Percentiles rank a stretch among this genome's conserved stretches.
Conservation (phyloP, 2,797 vertebrate species). For the Florisuga fusca region DNA sequence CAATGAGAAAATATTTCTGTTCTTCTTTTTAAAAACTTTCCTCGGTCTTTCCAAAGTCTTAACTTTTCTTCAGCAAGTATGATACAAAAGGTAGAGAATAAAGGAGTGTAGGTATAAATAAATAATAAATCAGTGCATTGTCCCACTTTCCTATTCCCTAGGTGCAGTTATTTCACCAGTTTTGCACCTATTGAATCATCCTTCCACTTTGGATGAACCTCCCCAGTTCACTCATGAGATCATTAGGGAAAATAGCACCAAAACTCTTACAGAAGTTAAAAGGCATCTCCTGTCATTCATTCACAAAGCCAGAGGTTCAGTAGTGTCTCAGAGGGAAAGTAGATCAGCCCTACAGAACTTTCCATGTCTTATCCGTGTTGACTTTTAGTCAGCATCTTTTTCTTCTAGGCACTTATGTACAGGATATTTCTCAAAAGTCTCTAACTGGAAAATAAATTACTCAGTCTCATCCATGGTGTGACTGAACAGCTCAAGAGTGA, state of each 20-base stretch:
- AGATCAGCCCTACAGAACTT: background rate
- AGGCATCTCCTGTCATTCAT: background rate
- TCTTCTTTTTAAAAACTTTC: background rate
- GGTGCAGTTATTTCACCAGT: background rate
- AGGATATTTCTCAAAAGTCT: background rate
- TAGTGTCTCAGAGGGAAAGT: background rate
- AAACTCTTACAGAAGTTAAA: background rate
- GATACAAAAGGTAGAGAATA: background rate
- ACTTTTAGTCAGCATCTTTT: background rate
- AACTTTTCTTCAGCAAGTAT: background rate
- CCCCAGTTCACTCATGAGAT: background rate
- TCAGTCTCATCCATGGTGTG: background rate
- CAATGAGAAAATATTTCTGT: background rate
- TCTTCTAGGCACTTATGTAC: background rate
- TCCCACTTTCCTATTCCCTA: background rate
- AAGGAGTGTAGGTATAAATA: background rate
- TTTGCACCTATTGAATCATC: background rate
- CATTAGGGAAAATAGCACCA: accelerated
- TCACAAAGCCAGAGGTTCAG: background rate
- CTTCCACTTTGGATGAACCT: background rate
- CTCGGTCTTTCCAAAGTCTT: background rate
- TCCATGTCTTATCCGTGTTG: background rate
- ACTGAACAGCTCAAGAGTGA: background rate
- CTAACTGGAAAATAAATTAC: background rate
- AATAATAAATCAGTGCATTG: background rate